Evolutionary conservation across 2,888 invertebrate genomes (phyloP).

Genomic region (Tetragnatha montana): DNA sequence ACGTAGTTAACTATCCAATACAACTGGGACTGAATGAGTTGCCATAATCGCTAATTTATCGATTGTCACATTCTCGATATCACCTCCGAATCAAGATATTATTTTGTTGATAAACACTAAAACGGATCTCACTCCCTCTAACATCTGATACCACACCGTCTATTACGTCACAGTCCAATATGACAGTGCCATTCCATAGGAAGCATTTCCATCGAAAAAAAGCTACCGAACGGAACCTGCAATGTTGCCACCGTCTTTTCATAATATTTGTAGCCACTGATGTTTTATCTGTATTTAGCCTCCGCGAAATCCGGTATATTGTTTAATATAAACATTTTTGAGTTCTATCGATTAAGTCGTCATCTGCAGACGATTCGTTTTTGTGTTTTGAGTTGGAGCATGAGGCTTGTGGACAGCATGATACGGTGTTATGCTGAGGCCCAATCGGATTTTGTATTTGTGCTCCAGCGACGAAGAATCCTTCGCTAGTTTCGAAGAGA

Average conservation of each 20-base stretch:
- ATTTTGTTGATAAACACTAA: not conserved
- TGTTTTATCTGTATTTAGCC: too few relatives aligned
- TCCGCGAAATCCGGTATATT: too few relatives aligned
- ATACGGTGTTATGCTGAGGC: slow-evolving; percentile 51
- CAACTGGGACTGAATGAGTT: not conserved
- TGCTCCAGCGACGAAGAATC: slow-evolving; percentile 59
- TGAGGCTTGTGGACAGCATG: slow-evolving; percentile 17
- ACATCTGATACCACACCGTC: not conserved
- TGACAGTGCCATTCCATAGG: not conserved
- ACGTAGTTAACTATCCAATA: not conserved
- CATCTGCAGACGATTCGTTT: too few relatives aligned
- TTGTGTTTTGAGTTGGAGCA: not conserved
- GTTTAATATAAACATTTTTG: too few relatives aligned
- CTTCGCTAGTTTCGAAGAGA: slow-evolving; percentile 51
- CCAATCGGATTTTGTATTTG: slow-evolving; percentile 55
- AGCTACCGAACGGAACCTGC: too few relatives aligned
- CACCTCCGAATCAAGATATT: not conserved
- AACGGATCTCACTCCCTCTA: not conserved
- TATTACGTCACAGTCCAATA: not conserved
- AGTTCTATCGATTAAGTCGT: too few relatives aligned
- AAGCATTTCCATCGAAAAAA: too few relatives aligned
- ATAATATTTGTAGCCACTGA: too few relatives aligned
- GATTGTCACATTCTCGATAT: not conserved
- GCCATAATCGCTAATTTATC: not conserved
- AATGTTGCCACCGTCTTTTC: too few relatives aligned